Percentiles rank a stretch among this genome's conserved stretches.
Evolutionary conservation across 2,113 vertebrate species (phyloP).

Genomic region (Xyrauchen texanus): DNA sequence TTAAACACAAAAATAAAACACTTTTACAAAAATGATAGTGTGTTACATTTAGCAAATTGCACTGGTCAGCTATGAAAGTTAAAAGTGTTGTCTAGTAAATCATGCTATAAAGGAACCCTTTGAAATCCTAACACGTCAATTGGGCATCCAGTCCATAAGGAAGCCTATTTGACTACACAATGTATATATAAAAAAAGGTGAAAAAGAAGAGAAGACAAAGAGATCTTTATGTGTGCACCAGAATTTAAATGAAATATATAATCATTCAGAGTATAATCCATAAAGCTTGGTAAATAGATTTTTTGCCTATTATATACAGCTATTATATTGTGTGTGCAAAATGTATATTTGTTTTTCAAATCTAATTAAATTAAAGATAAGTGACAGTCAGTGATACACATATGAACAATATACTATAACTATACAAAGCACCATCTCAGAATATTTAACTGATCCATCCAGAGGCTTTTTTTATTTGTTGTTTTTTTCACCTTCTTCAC

Average conservation of each 20-base stretch:
- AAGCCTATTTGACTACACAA: conserved; percentile 54
- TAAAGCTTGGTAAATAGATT: conserved; percentile 58
- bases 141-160: conserved; percentile 55
- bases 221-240: conserved; percentile 67
- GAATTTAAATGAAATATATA: conserved; percentile 60
- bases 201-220: conserved; percentile 37
- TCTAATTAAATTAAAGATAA: conserved; percentile 79
- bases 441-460: conserved; percentile 60
- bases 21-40: conserved; percentile 79
- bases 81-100: conserved; percentile 71
- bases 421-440: conserved; percentile 80
- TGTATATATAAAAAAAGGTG: conserved; percentile 28
- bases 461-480: conserved; percentile 37
- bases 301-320: conserved; percentile 59
- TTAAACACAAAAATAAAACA: conserved; percentile 81
- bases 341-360: conserved; percentile 50
- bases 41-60: conserved; percentile 78
- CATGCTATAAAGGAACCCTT: conserved; percentile 66
- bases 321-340: conserved; percentile 60
- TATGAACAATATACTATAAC: conserved; percentile 73
- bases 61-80: conserved; percentile 77
- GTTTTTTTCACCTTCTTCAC: conserved; percentile 52
- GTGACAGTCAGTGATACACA: conserved; percentile 75
- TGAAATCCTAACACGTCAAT: conserved; percentile 56
- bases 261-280: conserved; percentile 40